phyloP scores from a whole-genome alignment of 1,140 invertebrate genomes.

The Zaprionus camerounensis region DNA sequence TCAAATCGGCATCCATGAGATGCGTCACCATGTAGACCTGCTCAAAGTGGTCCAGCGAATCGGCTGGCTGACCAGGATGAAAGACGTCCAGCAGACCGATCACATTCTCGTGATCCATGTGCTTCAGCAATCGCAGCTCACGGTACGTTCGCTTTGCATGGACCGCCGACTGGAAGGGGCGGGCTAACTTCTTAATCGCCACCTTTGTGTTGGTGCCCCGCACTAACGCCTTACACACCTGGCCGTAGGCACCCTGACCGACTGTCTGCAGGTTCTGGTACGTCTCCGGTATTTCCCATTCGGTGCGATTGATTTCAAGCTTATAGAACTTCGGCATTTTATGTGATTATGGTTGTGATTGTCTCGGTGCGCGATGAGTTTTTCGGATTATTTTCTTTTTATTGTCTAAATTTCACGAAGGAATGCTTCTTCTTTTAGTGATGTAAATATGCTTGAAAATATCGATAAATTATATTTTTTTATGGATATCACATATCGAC shows the following conservation, averaged over 20 bases:
- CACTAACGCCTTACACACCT: conserved; percentile 90
- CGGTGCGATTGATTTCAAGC: conserved; percentile 97
- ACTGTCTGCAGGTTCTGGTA: conserved; percentile 97
- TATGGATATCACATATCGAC: not conserved
- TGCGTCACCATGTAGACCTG: conserved; percentile 98
- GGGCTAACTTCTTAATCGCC: conserved; percentile 98
- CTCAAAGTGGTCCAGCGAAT: conserved; percentile 91
- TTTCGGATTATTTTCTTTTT: conserved; percentile 32
- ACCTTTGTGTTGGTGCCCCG: conserved; percentile 92
- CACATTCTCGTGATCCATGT: conserved; percentile 99
- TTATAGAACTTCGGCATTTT: conserved; percentile 88
- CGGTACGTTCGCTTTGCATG: conserved; percentile 99
- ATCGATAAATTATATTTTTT: conserved; percentile 5
- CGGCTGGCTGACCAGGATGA: conserved; percentile 88
- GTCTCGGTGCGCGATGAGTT: conserved; percentile 8
- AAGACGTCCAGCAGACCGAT: conserved; percentile 97
- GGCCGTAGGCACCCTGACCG: conserved; percentile 98
- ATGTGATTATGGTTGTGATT: conserved; percentile 1
- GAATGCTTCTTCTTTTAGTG: conserved; percentile 57
- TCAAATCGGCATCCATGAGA: conserved; percentile 99
- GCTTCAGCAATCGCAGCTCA: conserved; percentile 97
- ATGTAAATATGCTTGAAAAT: conserved; percentile 20
- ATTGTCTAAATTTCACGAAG: conserved; percentile 40
- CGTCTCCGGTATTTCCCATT: conserved; percentile 97
- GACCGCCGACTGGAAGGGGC: conserved; percentile 98